Evolutionary conservation across 1,140 invertebrate genomes (phyloP).

Genomic region (Papilio xuthus): DNA sequence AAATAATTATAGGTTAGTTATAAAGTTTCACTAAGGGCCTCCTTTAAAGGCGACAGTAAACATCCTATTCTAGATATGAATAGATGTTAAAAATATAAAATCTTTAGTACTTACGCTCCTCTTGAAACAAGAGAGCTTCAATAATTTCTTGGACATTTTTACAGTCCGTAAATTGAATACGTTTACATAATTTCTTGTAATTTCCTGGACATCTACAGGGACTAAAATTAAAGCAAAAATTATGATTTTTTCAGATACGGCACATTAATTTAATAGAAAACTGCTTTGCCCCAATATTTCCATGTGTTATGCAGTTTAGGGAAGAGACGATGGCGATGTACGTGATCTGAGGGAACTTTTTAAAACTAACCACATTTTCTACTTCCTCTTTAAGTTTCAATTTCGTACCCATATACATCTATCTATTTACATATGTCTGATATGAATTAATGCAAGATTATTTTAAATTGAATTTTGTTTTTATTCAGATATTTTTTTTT

Average conservation of each 20-base stretch:
- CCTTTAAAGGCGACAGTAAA: not conserved
- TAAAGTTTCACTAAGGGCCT: not conserved
- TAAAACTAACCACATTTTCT: too few species aligned
- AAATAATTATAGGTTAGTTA: not conserved
- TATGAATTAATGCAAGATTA: too few species aligned
- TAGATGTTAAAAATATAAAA: not conserved
- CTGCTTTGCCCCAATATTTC: too few species aligned
- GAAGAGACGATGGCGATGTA: too few species aligned
- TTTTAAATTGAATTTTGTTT: not conserved
- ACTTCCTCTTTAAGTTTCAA: too few species aligned
- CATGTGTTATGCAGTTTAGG: too few species aligned
- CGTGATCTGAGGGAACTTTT: too few species aligned
- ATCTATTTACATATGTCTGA: too few species aligned
- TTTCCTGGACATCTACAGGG: conserved; percentile 1
- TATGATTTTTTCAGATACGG: not conserved
- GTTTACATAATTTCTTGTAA: not conserved
- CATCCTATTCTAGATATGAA: not conserved
- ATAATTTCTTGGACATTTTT: conserved; percentile 63
- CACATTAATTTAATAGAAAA: too few species aligned
- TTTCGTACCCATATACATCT: too few species aligned
- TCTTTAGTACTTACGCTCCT: conserved; percentile 52
- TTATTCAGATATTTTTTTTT: too few species aligned
- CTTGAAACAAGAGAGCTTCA: conserved; percentile 59
- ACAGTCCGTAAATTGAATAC: not conserved
- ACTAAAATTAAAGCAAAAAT: conserved; percentile 2